These are phyloP conservation scores for Plecotus auritus DNA, from an alignment of 2,113 vertebrate genomes.

Conservation along the genomic window DNA sequence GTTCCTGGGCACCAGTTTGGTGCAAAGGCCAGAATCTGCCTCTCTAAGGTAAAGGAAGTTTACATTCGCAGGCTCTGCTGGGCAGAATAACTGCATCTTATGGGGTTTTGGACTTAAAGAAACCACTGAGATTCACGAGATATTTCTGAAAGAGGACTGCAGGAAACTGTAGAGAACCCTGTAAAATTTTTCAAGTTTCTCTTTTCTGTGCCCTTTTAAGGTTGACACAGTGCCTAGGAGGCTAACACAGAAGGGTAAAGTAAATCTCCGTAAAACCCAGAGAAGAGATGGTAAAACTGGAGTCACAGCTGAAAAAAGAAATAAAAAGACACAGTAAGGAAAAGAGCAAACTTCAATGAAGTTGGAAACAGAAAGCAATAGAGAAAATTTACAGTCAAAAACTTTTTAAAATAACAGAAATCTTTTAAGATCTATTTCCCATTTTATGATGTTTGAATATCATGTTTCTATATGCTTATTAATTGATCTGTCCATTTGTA, in stretches of 20 bases:
- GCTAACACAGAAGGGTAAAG: constrained; percentile 71
- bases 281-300: too few relatives aligned
- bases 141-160: background rate
- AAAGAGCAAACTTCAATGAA: background rate
- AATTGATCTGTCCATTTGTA: constrained; percentile 16
- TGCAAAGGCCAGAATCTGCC: background rate
- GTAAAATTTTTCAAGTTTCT: background rate
- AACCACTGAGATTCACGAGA: background rate
- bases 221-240: constrained; percentile 79
- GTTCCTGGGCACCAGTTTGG: background rate
- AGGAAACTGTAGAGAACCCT: background rate
- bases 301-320: too few relatives aligned
- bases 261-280: too few relatives aligned
- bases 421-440: background rate
- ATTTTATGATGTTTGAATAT: constrained; percentile 51
- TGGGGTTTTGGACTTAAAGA: background rate
- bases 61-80: too few relatives aligned
- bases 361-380: background rate
- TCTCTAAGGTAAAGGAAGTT: background rate
- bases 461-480: constrained; percentile 44
- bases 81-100: background rate
- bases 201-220: constrained; percentile 72
- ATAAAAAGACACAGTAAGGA: background rate
- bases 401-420: background rate
- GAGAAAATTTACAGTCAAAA: background rate